Conservation (phyloP, 2,113 vertebrate genomes). For the Aphyosemion australe region DNA sequence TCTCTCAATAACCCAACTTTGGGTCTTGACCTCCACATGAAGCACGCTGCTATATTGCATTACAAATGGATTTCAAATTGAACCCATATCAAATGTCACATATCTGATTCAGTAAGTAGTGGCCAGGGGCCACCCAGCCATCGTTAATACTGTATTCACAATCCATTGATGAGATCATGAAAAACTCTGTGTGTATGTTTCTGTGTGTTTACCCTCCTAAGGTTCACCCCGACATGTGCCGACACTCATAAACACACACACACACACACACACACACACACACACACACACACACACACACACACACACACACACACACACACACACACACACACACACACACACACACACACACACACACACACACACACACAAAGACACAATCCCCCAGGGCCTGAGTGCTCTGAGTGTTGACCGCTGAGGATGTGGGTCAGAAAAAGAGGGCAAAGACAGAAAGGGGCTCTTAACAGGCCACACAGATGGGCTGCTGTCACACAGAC, state of each 20-base stretch:
- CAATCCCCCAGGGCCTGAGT: constrained; percentile 55
- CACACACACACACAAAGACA: constrained; percentile 31
- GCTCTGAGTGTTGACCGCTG: constrained; percentile 77
- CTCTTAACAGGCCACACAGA: constrained; percentile 79
- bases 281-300: constrained; percentile 42
- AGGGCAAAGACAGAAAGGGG: constrained; percentile 68
- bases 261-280: constrained; percentile 52
- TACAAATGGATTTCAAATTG: constrained; percentile 77
- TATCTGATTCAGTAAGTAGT: constrained; percentile 75
- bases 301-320: constrained; percentile 42
- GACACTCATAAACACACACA: constrained; percentile 54
- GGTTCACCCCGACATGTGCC: constrained; percentile 47
- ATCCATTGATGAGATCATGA: constrained; percentile 80
- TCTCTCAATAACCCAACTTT: constrained; percentile 50
- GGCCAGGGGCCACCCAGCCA: constrained; percentile 71
- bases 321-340: constrained; percentile 47
- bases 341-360: constrained; percentile 52
- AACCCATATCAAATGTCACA: constrained; percentile 72
- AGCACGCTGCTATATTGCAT: constrained; percentile 63
- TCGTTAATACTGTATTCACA: constrained; percentile 76
- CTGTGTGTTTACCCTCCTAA: constrained; percentile 50
- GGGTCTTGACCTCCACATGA: constrained; percentile 65
- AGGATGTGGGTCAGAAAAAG: constrained; percentile 72
- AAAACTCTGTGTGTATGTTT: constrained; percentile 37
- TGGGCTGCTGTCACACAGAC: constrained; percentile 70